Conservation (phyloP, 2,797 vertebrate genomes). For the Microctenopoma stevenorrisi region DNA sequence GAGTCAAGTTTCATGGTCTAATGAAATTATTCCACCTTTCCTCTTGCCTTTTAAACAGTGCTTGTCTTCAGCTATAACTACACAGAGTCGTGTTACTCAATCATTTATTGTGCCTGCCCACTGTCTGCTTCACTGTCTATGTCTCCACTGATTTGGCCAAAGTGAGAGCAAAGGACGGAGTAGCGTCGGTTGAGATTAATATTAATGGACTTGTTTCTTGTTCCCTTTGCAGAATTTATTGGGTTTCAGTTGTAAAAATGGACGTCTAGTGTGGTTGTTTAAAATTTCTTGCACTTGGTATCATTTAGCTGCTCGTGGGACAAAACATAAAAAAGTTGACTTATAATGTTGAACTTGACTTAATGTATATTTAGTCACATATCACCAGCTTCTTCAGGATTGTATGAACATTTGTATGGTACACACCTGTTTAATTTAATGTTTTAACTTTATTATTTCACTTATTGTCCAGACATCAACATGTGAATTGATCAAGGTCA, state of each 20-base stretch:
- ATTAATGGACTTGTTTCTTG: constrained; percentile 62
- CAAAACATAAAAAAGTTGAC: constrained; percentile 56
- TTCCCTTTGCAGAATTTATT: constrained; percentile 50
- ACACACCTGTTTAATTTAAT: constrained; percentile 44
- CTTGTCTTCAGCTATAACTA: constrained; percentile 52
- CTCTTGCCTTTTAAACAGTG: constrained; percentile 17
- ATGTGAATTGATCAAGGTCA: not conserved
- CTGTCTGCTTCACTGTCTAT: constrained; percentile 37
- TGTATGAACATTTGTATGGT: constrained; percentile 22
- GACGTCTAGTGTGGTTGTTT: constrained; percentile 46
- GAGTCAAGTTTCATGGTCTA: constrained; percentile 57
- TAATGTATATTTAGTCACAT: constrained; percentile 24
- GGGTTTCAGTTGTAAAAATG: constrained; percentile 51
- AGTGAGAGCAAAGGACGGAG: constrained; percentile 59
- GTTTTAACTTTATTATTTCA: constrained; percentile 35
- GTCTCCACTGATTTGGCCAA: constrained; percentile 58
- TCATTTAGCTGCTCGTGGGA: constrained; percentile 54
- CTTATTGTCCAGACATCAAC: constrained; percentile 7
- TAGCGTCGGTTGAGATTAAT: constrained; percentile 65
- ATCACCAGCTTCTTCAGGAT: constrained; percentile 15
- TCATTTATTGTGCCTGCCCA: constrained; percentile 63
- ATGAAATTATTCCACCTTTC: constrained; percentile 42
- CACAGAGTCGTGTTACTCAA: constrained; percentile 58
- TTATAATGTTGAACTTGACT: constrained; percentile 36
- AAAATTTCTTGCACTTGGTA: constrained; percentile 41